Evolutionary conservation across 2,113 vertebrate species (phyloP), one percentile per base, ranked within the genome.

Genomic region (Phaethornis superciliosus): DNA sequence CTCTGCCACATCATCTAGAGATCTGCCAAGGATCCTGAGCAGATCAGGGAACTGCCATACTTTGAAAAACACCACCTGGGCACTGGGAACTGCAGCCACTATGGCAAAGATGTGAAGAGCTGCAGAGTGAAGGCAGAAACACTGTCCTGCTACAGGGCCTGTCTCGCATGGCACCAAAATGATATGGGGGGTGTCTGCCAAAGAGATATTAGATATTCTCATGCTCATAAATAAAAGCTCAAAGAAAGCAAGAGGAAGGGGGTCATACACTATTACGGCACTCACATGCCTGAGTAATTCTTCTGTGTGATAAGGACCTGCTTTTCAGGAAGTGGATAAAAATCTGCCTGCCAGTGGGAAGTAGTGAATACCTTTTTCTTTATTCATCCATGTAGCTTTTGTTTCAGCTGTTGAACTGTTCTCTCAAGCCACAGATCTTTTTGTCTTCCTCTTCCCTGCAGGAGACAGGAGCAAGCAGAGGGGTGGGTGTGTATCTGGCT

Each of bases 381-480:
- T 5, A 0, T 10, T 51, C 22, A 2, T 47, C 10, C 0, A 0
- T 1, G 4, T 9, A 46, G 24, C 1, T 37, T 76, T 72, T 83
- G 5, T 10, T 64, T 89, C 17, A 81, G 12, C 1, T 44, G 12
- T 63, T 49, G 32, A 68, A 58, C 9, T 17, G 8, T 9, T n/a
- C 7, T 6, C 6, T 51, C 1, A 2, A 72, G 9, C 6, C 12
- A 10, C 6, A 51, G 23, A 2, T 6, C 3, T 59, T 64, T 21
- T 35, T 20, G 9, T 9, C 19, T 21, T 20, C 21, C 19, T 21
- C 46, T 21, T 47, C 18, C 46, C 20, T 40, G 13, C 5, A 9
- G 18, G 15, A 69, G 1, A 17, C 7, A 2, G 10, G 4, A 70
- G 1, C 0, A 1, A 72, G 2, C 3, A 55, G 22, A 9, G 1